These are phyloP conservation scores for Onchidella celtica DNA, from an alignment of 2,888 invertebrate species.

Conservation along the genomic window DNA sequence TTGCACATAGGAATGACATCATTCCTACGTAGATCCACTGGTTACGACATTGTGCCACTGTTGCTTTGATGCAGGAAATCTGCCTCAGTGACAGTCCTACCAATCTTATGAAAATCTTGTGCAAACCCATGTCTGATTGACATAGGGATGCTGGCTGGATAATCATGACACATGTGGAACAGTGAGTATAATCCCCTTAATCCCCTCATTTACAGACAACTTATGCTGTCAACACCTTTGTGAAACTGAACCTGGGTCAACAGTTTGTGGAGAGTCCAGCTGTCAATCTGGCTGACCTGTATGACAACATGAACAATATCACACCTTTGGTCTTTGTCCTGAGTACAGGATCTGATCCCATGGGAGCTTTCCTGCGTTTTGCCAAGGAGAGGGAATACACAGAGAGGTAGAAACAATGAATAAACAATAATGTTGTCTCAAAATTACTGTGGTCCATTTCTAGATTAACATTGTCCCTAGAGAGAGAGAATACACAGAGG, in stretches of 20 bases:
- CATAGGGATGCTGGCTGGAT: no score
- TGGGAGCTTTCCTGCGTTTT: slow-evolving; percentile 80
- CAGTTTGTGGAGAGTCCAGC: slow-evolving; percentile 91
- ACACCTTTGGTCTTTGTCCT: slow-evolving; percentile 92
- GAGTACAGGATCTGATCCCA: slow-evolving; percentile 87
- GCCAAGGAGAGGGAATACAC: slow-evolving; percentile 77
- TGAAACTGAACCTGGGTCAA: slow-evolving; percentile 87
- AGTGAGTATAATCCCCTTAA: no score
- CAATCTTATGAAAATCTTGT: no score
- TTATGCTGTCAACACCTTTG: slow-evolving; percentile 90
- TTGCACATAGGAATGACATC: no score
- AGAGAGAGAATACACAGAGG: neutral
- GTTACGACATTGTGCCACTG: no score
- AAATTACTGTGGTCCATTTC: neutral
- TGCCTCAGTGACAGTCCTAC: no score
- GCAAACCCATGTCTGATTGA: no score
- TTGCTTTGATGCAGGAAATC: no score
- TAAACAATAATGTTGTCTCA: neutral
- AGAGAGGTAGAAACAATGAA: slow-evolving; percentile 70
- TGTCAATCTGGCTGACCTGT: slow-evolving; percentile 83
- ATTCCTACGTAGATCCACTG: no score
- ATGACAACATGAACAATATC: slow-evolving; percentile 78
- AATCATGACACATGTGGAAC: no score
- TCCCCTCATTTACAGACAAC: slow-evolving; percentile 83
- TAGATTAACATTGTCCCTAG: neutral